A percentile compares a stretch with the other conserved stretches of the same genome.
Evolutionary conservation across 2,113 vertebrate species (phyloP).

Genomic region (Dascyllus trimaculatus): DNA sequence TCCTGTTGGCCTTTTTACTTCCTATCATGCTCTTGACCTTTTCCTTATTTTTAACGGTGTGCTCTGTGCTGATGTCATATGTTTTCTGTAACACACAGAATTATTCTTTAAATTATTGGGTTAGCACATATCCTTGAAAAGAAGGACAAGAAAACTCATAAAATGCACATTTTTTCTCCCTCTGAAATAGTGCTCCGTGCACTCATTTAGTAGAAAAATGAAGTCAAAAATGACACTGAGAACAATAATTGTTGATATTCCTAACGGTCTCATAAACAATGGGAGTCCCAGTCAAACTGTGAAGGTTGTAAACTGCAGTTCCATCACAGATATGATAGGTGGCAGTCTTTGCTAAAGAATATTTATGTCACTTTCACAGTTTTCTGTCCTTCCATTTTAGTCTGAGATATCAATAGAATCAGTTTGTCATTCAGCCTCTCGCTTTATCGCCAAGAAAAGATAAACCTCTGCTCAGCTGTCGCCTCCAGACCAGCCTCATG

Average conservation of each 20-base stretch:
- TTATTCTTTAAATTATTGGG: not conserved
- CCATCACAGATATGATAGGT: slow-evolving; percentile 8
- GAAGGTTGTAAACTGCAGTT: slow-evolving; percentile 24
- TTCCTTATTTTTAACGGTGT: slow-evolving; percentile 6
- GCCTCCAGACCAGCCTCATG: not conserved
- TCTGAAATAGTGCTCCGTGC: not conserved
- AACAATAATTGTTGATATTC: not conserved
- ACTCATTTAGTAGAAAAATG: no score
- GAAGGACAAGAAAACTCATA: not conserved
- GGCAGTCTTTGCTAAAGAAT: slow-evolving; percentile 31
- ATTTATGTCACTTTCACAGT: slow-evolving; percentile 14
- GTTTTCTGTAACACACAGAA: not conserved
- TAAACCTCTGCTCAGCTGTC: slow-evolving; percentile 22
- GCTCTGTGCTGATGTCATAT: slow-evolving; percentile 10
- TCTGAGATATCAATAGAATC: slow-evolving; percentile 16
- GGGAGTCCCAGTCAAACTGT: not conserved
- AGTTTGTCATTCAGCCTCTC: slow-evolving; percentile 7
- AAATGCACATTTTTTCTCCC: not conserved
- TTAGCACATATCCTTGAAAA: not conserved
- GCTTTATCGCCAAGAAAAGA: slow-evolving; percentile 25
- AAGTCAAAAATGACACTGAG: not conserved
- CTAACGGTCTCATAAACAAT: no score
- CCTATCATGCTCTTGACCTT: slow-evolving; percentile 2
- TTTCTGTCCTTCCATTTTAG: not conserved
- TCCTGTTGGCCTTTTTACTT: slow-evolving; percentile 21